Base-by-base conservation (phyloP, 1,140 invertebrate species). In the Zaprionus davidi region DNA sequence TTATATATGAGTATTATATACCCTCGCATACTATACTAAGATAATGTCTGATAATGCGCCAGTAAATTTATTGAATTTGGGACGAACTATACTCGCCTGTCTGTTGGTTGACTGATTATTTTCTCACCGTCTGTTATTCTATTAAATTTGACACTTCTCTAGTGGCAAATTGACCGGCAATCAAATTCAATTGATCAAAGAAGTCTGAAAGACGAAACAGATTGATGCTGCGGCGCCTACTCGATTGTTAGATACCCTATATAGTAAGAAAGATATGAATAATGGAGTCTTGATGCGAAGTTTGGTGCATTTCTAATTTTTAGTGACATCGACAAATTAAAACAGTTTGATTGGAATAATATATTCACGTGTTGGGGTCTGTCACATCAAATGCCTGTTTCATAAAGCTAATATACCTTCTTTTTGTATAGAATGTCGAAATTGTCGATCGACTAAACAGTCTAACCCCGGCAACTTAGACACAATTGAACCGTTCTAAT, bases 121-220 rank as follows among this genome's bases (percentile, higher is more conserved):
- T 86, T 64, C 24, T 69, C 76, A 85, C 73, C 60, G 68, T 55
- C 53, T 59, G 60, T 22, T n/a, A 28, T 15, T 41, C 74, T 76
- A 86, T 87, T 87, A 79, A 82, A 82, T 86, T 86, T 82, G 65
- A 63, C 71, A 67, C 66, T 82, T 79, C 44, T 70, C 66, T 51
- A 60, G 49, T 64, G 69, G 73, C 68, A 73, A 79, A 86, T 72
- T 85, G 79, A 76, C 22, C 71, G 71, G 72, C 76, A 86, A 86
- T 86, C 77, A 79, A 79, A 82, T 66, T 80, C 83, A 86, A 86
- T 86, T 86, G 77, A 87, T 79, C n/a, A 34, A 22, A 62, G 65
- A 63, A 67, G 49, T 72, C 46, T 20, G n/a, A 6, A 17, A 7
- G 41, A 46, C 9, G 6, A 17, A 17, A 44, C 6, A 46, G 31